phyloP scores from a whole-genome alignment of 2,888 invertebrate species.

The Andrena marginata region DNA sequence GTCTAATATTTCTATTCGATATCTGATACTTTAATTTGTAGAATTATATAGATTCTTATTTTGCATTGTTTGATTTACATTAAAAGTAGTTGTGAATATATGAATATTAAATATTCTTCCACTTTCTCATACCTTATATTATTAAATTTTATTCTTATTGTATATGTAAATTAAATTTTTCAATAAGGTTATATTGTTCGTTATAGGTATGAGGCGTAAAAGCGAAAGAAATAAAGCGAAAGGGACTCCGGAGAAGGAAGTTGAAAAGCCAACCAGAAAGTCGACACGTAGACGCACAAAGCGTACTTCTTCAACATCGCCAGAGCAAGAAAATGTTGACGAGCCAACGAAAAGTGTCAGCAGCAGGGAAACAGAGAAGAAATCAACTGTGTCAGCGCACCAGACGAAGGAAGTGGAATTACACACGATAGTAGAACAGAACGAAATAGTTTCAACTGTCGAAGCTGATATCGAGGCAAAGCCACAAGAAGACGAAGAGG shows the following conservation, averaged over 20 bases:
- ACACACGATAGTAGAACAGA: slow-evolving; percentile 56
- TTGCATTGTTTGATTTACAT: no score
- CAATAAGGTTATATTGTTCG: background rate
- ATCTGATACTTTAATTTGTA: no score
- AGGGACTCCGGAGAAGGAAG: slow-evolving; percentile 88
- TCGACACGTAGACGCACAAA: slow-evolving; percentile 86
- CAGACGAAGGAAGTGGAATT: slow-evolving; percentile 62
- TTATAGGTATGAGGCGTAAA: slow-evolving; percentile 90
- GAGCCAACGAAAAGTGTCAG: slow-evolving; percentile 77
- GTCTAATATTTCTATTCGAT: no score
- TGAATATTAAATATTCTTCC: background rate
- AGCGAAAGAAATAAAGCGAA: slow-evolving; percentile 90
- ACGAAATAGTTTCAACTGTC: slow-evolving; percentile 62
- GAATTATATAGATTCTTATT: no score
- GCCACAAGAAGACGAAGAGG: slow-evolving; percentile 72
- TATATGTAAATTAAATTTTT: no score
- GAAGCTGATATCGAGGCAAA: slow-evolving; percentile 66
- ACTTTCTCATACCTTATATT: background rate
- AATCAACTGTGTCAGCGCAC: slow-evolving; percentile 57
- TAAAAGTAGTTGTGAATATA: background rate
- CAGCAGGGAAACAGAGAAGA: slow-evolving; percentile 70
- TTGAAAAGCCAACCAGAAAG: slow-evolving; percentile 86
- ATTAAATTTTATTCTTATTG: no score
- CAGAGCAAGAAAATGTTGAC: slow-evolving; percentile 86
- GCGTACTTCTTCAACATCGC: slow-evolving; percentile 86